Evolutionary conservation across 2,797 vertebrate genomes (phyloP).

Genomic region (Alcedo quadribrachys): DNA sequence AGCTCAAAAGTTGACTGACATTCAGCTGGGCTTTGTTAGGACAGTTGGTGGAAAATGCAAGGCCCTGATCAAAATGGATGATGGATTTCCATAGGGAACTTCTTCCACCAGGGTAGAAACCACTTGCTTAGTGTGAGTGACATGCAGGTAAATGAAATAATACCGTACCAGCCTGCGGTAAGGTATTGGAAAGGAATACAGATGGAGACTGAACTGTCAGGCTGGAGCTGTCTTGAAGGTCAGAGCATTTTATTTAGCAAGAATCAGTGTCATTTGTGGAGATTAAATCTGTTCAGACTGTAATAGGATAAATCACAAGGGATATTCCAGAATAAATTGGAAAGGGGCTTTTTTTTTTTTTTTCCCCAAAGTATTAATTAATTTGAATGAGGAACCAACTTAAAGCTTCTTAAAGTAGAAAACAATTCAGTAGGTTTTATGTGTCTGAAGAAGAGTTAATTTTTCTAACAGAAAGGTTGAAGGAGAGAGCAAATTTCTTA

Average conservation of each 20-base stretch:
- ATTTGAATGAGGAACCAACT: conserved; percentile 37
- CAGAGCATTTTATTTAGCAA: conserved; percentile 71
- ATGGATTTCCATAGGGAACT: conserved; percentile 52
- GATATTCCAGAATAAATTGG: conserved; percentile 67
- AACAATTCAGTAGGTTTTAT: not conserved
- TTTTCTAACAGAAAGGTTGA: conserved; percentile 22
- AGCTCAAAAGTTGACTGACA: conserved; percentile 41
- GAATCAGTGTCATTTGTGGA: conserved; percentile 66
- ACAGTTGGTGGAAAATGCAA: conserved; percentile 13
- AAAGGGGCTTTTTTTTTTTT: not conserved
- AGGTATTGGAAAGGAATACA: conserved; percentile 49
- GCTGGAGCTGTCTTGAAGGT: conserved; percentile 66
- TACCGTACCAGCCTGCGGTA: conserved; percentile 56
- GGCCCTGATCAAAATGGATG: conserved; percentile 55
- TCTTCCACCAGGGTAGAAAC: conserved; percentile 40
- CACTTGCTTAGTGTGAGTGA: conserved; percentile 69
- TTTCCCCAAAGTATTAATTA: not conserved
- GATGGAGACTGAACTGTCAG: conserved; percentile 65
- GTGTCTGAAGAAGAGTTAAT: not conserved
- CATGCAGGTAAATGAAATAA: conserved; percentile 68
- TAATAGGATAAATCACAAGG: conserved; percentile 65
- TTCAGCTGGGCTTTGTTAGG: conserved; percentile 36
- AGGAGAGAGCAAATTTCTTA: not conserved
- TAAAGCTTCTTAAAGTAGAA: not conserved
- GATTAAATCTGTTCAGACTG: conserved; percentile 67